phyloP scores from a whole-genome alignment of 1,140 invertebrate genomes.

The Drosophila pectinifera region DNA sequence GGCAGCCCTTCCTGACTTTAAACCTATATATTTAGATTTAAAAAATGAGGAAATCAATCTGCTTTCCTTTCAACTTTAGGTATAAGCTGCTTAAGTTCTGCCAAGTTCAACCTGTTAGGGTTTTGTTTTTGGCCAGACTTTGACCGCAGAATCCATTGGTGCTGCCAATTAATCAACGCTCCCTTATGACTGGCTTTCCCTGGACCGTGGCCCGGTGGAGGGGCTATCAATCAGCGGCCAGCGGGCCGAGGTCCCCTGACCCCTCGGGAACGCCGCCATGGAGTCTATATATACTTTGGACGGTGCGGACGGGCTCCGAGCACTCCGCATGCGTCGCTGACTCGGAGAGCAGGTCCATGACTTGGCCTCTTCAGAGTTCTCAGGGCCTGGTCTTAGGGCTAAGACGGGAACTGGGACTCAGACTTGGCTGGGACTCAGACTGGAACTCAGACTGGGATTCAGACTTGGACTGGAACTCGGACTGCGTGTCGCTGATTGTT shows the following conservation, averaged over 20 bases:
- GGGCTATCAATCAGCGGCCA: constrained; percentile 24
- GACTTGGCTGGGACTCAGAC: not conserved
- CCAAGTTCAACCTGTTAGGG: not conserved
- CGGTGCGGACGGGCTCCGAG: constrained; percentile 10
- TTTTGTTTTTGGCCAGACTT: not conserved
- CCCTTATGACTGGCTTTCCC: not conserved
- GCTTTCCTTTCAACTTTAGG: not conserved
- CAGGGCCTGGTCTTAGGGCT: not conserved
- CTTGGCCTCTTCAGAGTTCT: constrained; percentile 4
- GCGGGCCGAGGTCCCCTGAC: not conserved
- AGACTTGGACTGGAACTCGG: not conserved
- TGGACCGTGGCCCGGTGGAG: not conserved
- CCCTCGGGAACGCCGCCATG: not conserved
- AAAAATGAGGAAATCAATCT: too few species aligned
- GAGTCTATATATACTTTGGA: constrained; percentile 38
- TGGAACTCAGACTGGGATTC: not conserved
- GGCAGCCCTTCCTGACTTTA: too few species aligned
- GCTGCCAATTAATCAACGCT: constrained; percentile 8
- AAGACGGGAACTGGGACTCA: too few species aligned
- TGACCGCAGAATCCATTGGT: not conserved
- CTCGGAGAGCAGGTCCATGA: constrained; percentile 47
- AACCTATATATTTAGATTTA: too few species aligned
- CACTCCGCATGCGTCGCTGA: constrained; percentile 71
- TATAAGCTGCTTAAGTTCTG: not conserved
- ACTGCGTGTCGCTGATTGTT: constrained; percentile 66